Base-by-base conservation (phyloP, 2,797 vertebrate species). In the Melopsittacus undulatus region DNA sequence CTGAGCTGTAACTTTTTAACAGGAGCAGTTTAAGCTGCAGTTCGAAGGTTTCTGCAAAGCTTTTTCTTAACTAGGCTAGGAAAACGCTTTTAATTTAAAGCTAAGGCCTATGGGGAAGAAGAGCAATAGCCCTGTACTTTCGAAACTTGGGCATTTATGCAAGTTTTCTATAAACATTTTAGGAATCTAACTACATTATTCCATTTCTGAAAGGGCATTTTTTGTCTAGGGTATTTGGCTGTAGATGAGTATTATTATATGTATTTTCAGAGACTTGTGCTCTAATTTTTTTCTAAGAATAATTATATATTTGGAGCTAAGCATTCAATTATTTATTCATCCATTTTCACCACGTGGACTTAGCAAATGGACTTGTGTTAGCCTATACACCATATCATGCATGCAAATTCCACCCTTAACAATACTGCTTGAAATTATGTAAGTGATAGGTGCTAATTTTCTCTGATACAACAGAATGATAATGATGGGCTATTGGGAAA, bases 361-460 rank as follows among this genome's bases (percentile, higher is more conserved):
- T 89, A 94, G 74, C 90, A 92, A 96, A 95, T 88, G 90, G 75
- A 94, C 93, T 96, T 94, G 91, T 83, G 68, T 96, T 95, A 96
- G 94, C 90, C 90, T 94, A 36, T 96, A 32, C 51, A 64, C 90
- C 59, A 43, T 89, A 93, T 83, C 90, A 78, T 95, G 92, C 96
- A 95, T 97, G 96, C 92, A 97, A 95, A 97, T 96, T 80, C 46
- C 89, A 51, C 74, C 91, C 83, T 82, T 92, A 94, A 94, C 94
- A 96, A 95, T 97, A 23, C 76, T 70, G 92, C 70, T 91, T 76
- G 91, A 94, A 96, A 96, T 94, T 95, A 92, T 94, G 90, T 96
- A 96, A 97, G 89, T 19, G 91, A 95, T 96, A 96, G 94, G 90
- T 96, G 75, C 94, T 96, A 94, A 97, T 97, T 97, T 97, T 95